Evolutionary conservation across 2,113 vertebrate species (phyloP), one percentile per base, ranked within the genome.

Genomic region (Otus sunia): DNA sequence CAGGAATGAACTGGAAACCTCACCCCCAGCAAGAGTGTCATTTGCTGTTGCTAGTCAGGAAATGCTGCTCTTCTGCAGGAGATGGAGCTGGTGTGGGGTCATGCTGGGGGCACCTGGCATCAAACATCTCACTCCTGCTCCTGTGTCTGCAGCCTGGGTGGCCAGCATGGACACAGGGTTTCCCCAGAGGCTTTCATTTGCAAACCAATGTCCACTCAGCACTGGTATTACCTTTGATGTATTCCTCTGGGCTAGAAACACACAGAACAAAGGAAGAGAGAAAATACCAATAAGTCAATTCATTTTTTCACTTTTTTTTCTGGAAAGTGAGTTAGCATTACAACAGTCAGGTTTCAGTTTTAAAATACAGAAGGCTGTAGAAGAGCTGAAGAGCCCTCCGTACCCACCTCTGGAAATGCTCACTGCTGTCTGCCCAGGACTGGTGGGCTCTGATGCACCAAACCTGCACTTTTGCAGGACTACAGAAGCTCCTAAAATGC

Each of bases 301-400:
- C 1, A 20, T 29, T 55, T 91, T 80, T 15, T 52, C 10, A 18
- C 29, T 43, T 59, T 59, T n/a, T n/a, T 34, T 43, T 60, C 36
- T 15, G 1, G 19, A 23, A 86, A 45, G 23, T 22, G 4, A 3
- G 1, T 39, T 64, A 81, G 4, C 12, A n/a, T 82, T 56, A n/a
- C 14, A 43, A 10, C 20, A 32, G 37, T n/a, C 47, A 30, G 17
- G 13, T 77, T 68, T 88, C n/a, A 59, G 3, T 34, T 73, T 60
- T 69, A 64, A 79, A 79, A 32, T 14, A 60, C 14, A 55, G n/a
- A 66, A 47, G 3, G 7, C 11, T 52, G n/a, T n/a, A n/a, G n/a
- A n/a, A n/a, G n/a, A n/a, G n/a, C n/a, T n/a, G n/a, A n/a, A n/a
- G 16, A 56, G 8, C 55, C 10, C 11, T 68, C 0, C 1, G 50